Conservation (phyloP, 2,797 vertebrate species). For the Eremophila alpestris region DNA sequence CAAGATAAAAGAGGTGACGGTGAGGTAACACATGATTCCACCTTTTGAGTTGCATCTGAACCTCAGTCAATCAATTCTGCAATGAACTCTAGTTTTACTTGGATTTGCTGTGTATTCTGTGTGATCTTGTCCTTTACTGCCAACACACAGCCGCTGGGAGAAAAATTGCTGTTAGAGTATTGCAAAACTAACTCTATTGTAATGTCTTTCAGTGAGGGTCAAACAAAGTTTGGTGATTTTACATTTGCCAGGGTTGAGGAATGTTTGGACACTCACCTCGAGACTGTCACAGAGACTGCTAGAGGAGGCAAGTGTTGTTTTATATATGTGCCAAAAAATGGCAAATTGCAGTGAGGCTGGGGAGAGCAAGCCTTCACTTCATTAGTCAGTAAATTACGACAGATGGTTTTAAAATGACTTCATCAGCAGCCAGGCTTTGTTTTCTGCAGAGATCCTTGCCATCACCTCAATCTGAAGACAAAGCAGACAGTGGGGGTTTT, state of each 20-base stretch:
- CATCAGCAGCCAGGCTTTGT: neutral
- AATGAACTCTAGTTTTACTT: neutral
- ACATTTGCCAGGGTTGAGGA: neutral
- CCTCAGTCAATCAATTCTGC: neutral
- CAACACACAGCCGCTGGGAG: neutral
- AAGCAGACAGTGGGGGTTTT: conserved; percentile 2
- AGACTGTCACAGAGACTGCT: neutral
- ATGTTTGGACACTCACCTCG: neutral
- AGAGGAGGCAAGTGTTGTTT: neutral
- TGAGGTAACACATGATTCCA: neutral
- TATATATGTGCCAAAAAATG: neutral
- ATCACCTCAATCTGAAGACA: neutral
- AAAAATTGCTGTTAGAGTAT: neutral
- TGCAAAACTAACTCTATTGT: neutral
- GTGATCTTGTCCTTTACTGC: neutral
- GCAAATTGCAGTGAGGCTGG: neutral
- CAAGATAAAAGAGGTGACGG: conserved; percentile 1
- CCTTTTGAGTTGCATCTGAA: neutral
- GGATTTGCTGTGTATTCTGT: neutral
- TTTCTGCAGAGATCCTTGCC: conserved; percentile 20
- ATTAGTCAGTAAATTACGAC: conserved; percentile 41
- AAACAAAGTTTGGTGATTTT: neutral
- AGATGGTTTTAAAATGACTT: conserved; percentile 55
- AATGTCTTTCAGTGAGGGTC: neutral
- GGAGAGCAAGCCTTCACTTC: conserved; percentile 1